Evolutionary conservation across 1,140 invertebrate genomes (phyloP).

Genomic region (Helicoverpa zea): DNA sequence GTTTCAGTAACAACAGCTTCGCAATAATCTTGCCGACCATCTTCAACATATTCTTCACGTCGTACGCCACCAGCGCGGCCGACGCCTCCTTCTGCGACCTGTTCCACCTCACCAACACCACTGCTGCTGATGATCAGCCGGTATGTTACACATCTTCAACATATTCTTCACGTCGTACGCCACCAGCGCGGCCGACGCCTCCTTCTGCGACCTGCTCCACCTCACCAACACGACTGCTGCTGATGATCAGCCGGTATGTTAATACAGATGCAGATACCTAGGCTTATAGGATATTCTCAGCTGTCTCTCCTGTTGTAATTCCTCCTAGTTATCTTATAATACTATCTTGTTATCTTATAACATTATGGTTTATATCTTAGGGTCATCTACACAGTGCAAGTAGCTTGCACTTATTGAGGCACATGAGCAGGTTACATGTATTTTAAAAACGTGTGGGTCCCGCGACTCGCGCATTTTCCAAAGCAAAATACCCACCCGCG

Average conservation of each 20-base stretch:
- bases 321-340: no score
- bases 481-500: no score
- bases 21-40: slow-evolving; percentile 78
- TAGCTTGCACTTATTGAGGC: no score
- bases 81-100: slow-evolving; percentile 71
- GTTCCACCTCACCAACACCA: slow-evolving; percentile 59
- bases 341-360: no score
- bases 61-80: slow-evolving; percentile 64
- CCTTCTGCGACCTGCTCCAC: slow-evolving; percentile 72
- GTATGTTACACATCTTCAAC: slow-evolving; percentile 67
- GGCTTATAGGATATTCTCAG: no score
- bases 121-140: slow-evolving; percentile 1
- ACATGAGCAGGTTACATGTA: no score
- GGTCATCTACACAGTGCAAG: no score
- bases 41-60: slow-evolving; percentile 81
- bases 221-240: slow-evolving; percentile 52
- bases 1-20: slow-evolving; percentile 77
- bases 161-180: slow-evolving; percentile 79
- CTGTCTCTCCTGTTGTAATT: no score
- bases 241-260: not conserved
- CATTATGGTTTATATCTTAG: no score
- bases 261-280: no score
- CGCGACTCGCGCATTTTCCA: no score
- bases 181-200: slow-evolving; percentile 55
- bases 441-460: no score